These are phyloP conservation scores for Otolemur garnettii DNA, from an alignment of 2,113 vertebrate species.

Conservation along the genomic window DNA sequence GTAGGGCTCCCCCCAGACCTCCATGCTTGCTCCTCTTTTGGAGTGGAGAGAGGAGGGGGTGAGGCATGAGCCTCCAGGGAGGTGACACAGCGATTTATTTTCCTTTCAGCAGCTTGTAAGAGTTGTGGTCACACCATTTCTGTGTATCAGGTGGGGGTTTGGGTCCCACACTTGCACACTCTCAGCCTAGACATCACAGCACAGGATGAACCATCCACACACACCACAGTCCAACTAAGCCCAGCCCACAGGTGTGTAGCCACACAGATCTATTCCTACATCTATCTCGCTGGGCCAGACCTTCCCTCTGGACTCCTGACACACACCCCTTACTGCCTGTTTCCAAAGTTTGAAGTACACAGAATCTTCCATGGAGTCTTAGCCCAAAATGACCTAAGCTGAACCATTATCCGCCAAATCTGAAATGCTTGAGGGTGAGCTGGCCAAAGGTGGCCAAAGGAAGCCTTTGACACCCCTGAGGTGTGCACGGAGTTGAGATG, in stretches of 20 bases:
- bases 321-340: accelerated
- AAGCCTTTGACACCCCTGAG: neutral
- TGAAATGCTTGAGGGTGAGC: neutral
- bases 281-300: neutral
- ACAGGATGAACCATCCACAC: neutral
- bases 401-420: neutral
- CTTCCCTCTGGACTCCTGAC: neutral
- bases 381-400: neutral
- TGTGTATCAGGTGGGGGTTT: accelerated
- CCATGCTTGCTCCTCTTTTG: accelerated
- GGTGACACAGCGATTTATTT: neutral
- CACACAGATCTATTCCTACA: too few relatives aligned
- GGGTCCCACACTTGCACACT: neutral
- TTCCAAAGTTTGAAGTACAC: neutral
- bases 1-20: neutral
- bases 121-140: accelerated
- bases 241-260: accelerated
- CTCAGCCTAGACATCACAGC: neutral
- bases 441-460: neutral
- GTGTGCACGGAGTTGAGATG: neutral
- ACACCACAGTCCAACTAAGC: too few relatives aligned
- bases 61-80: neutral
- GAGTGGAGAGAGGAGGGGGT: too few relatives aligned
- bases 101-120: neutral
- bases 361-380: neutral